Percentiles rank a stretch among this genome's conserved stretches.
Evolutionary conservation across 2,797 vertebrate species (phyloP).

Genomic region (Rhyacichthys aspro): DNA sequence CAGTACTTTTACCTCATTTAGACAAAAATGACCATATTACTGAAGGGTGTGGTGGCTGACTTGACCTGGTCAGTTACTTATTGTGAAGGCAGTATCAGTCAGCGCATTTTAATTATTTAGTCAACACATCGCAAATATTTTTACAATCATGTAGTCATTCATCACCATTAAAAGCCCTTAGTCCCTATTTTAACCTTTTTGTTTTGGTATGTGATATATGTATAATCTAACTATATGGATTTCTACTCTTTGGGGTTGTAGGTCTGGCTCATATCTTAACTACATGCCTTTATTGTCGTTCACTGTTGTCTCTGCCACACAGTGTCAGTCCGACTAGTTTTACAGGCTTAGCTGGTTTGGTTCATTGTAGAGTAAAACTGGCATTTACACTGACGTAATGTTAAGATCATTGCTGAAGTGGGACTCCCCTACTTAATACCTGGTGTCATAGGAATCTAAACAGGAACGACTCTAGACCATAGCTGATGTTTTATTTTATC

Average conservation of each 20-base stretch:
- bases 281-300: conserved; percentile 43
- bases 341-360: conserved; percentile 24
- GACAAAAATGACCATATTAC: conserved; percentile 47
- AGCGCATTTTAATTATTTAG: conserved; percentile 35
- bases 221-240: conserved; percentile 41
- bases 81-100: conserved; percentile 14
- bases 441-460: conserved; percentile 3
- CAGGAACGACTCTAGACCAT: background rate
- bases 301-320: conserved; percentile 38
- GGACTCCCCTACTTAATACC: background rate
- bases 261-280: conserved; percentile 23
- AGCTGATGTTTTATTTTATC: too few relatives aligned
- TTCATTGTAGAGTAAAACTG: background rate
- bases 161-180: conserved; percentile 11
- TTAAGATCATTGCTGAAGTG: conserved; percentile 8
- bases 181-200: conserved; percentile 26
- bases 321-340: conserved; percentile 52
- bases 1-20: conserved; percentile 68
- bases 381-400: conserved; percentile 11
- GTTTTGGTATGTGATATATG: conserved; percentile 31
- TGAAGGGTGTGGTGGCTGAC: conserved; percentile 40
- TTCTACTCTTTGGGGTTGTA: conserved; percentile 17
- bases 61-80: conserved; percentile 1
- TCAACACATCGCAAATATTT: conserved; percentile 19
- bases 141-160: conserved; percentile 20